Evolutionary conservation across 2,797 vertebrate genomes (phyloP).

Genomic region (Odontamblyopus rebecca): DNA sequence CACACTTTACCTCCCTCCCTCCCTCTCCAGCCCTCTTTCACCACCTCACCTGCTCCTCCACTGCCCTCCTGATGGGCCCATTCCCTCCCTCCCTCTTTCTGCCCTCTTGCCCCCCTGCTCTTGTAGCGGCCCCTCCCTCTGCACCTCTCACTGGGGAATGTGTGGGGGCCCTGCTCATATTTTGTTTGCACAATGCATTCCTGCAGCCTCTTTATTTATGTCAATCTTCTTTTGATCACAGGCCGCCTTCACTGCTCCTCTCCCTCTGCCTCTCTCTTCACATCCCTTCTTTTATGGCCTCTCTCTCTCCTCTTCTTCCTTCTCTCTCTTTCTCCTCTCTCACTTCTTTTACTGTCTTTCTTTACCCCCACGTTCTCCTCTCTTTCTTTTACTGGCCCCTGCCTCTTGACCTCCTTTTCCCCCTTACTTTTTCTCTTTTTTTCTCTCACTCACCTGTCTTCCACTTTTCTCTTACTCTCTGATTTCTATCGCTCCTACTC

Average conservation of each 20-base stretch:
- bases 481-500: not conserved
- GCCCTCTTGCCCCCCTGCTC: slow-evolving; percentile 20
- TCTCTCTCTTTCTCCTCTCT: not conserved
- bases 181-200: slow-evolving; percentile 85
- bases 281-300: not conserved
- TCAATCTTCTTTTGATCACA: slow-evolving; percentile 84
- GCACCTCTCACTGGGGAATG: slow-evolving; percentile 71
- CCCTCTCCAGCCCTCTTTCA: too few relatives aligned
- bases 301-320: too few relatives aligned
- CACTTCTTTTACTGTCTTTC: not conserved
- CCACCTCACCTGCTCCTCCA: too few relatives aligned
- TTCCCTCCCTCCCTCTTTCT: not conserved
- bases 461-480: not conserved
- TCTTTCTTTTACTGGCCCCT: not conserved
- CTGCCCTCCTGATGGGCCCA: too few relatives aligned
- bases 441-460: not conserved
- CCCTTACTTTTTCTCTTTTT: not conserved
- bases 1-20: too few relatives aligned
- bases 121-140: slow-evolving; percentile 25
- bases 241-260: slow-evolving; percentile 77
- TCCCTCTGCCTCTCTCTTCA: slow-evolving; percentile 61
- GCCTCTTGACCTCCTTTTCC: not conserved
- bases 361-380: not conserved
- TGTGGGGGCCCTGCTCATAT: slow-evolving; percentile 81
- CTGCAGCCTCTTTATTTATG: slow-evolving; percentile 87